These are phyloP conservation scores for Beris chalybata DNA, from an alignment of 2,888 invertebrate genomes.

Conservation along the genomic window DNA sequence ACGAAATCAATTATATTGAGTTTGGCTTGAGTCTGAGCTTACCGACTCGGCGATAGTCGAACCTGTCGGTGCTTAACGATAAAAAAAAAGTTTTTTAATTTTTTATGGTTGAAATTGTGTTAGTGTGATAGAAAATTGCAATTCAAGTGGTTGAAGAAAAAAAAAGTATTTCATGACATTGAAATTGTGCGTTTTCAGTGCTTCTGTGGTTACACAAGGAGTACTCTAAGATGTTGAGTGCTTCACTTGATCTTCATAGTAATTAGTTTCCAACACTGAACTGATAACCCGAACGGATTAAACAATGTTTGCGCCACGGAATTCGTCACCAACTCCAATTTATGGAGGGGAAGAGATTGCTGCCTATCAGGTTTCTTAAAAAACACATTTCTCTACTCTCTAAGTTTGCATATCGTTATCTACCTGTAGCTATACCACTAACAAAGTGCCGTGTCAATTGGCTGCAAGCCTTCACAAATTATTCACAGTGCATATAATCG, in stretches of 20 bases:
- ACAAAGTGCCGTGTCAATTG: neutral
- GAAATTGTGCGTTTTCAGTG: neutral
- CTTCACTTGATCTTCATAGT: neutral
- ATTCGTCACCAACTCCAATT: slow-evolving; percentile 54
- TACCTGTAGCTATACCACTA: neutral
- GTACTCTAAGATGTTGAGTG: neutral
- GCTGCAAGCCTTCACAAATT: slow-evolving; percentile 9
- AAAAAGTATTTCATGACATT: neutral
- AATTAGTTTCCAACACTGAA: neutral
- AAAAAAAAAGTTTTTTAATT: too few relatives aligned
- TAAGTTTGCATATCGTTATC: neutral
- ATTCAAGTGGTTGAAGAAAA: too few relatives aligned
- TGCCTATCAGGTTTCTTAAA: slow-evolving; percentile 52
- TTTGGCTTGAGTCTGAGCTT: too few relatives aligned
- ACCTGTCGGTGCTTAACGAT: too few relatives aligned
- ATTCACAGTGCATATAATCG: neutral
- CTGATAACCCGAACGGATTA: slow-evolving; percentile 10
- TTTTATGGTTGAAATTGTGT: too few relatives aligned
- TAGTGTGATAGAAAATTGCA: too few relatives aligned
- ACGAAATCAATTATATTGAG: too few relatives aligned
- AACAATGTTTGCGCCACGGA: slow-evolving; percentile 56
- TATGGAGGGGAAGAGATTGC: slow-evolving; percentile 56
- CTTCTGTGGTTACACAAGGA: neutral
- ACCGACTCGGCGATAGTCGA: too few relatives aligned
- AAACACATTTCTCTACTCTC: slow-evolving; percentile 17